A percentile compares a stretch with the other conserved stretches of the same genome.
These are phyloP conservation scores for Zaprionus africanus DNA, from an alignment of 1,140 invertebrate species.

Conservation along the genomic window DNA sequence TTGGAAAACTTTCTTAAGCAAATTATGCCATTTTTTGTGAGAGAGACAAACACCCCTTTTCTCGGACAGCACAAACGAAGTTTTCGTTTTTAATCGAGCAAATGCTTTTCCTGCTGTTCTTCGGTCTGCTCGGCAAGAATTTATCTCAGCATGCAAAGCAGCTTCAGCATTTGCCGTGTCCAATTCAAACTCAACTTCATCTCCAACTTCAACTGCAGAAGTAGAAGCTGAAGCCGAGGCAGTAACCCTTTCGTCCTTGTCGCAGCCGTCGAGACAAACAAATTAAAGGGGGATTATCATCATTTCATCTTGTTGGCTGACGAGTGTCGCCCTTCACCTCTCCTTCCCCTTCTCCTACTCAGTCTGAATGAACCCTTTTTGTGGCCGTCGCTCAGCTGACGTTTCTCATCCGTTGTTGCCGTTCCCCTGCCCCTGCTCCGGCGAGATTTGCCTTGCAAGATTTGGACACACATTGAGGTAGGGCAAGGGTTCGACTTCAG, in stretches of 20 bases:
- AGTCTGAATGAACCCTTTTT: conserved; percentile 50
- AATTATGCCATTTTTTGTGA: conserved; percentile 72
- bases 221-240: neutral
- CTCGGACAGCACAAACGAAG: neutral
- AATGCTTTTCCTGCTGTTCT: conserved; percentile 31
- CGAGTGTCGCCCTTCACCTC: conserved; percentile 11
- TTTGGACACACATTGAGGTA: conserved; percentile 75
- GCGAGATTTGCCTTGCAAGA: conserved; percentile 69
- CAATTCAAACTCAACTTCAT: conserved; percentile 11
- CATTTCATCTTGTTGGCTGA: conserved; percentile 47
- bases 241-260: conserved; percentile 54
- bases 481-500: conserved; percentile 71
- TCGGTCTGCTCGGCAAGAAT: conserved; percentile 8
- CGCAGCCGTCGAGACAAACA: conserved; percentile 31
- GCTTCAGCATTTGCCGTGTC: conserved; percentile 3
- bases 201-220: conserved; percentile 9
- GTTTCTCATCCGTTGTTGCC: conserved; percentile 52
- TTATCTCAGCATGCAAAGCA: conserved; percentile 45
- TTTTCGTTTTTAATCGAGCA: conserved; percentile 40
- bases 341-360: neutral
- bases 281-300: conserved; percentile 71
- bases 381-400: conserved; percentile 65
- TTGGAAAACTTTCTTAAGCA: conserved; percentile 83
- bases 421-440: conserved; percentile 19
- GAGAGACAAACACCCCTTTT: conserved; percentile 21